Conservation (phyloP, 2,113 vertebrate genomes). For the Upupa epops region DNA sequence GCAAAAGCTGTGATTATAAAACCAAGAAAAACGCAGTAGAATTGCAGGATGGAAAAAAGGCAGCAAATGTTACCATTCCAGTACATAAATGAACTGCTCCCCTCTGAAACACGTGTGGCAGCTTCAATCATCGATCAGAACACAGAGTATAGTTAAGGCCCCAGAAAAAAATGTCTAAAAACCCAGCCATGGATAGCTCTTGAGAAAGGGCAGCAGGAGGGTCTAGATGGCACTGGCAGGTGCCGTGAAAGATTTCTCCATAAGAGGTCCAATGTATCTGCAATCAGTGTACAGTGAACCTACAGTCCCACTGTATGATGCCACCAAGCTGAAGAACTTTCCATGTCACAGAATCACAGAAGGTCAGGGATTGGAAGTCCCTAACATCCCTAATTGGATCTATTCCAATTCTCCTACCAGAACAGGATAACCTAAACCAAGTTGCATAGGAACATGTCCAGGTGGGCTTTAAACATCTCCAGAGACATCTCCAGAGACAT, state of each 20-base stretch:
- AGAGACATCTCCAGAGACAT: too few species aligned
- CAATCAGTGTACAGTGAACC: too few species aligned
- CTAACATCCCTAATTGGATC: too few species aligned
- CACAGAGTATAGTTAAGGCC: not conserved
- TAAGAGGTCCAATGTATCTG: not conserved
- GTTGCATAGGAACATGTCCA: too few species aligned
- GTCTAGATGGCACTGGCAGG: not conserved
- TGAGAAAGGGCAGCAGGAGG: not conserved
- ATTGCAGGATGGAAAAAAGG: not conserved
- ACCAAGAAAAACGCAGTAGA: not conserved
- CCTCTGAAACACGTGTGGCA: not conserved
- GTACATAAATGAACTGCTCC: not conserved
- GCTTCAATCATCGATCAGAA: not conserved
- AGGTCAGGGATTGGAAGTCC: too few species aligned
- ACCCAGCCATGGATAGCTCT: not conserved
- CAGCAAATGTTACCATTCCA: not conserved
- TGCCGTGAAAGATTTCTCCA: accelerated
- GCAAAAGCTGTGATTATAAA: not conserved
- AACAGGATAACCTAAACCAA: too few species aligned
- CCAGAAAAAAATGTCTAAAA: not conserved
- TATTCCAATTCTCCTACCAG: too few species aligned
- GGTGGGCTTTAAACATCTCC: too few species aligned
- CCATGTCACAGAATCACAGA: not conserved
- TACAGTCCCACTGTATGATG: not conserved
- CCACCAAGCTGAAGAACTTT: not conserved